Conservation (phyloP, 2,888 invertebrate genomes). For the Sepiola atlantica region DNA sequence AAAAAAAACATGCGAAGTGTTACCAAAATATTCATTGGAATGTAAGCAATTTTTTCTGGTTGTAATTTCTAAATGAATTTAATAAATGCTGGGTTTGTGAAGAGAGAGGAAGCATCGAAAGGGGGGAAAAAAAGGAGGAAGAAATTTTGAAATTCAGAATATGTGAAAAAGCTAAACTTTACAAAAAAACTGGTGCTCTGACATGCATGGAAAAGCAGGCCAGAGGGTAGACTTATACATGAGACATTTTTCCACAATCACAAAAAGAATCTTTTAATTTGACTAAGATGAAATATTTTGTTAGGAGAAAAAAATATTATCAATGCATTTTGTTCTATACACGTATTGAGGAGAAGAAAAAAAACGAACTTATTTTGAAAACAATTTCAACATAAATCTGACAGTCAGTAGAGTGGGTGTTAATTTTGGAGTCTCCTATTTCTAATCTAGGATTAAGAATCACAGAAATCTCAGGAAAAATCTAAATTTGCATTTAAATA, state of each 20-base stretch:
- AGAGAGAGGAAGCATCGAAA: not conserved
- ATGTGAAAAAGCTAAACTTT: not conserved
- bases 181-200: not conserved
- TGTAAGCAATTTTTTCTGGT: not conserved
- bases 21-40: not conserved
- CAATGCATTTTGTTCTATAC: no score
- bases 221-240: not conserved
- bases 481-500: no score
- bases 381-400: no score
- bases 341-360: no score
- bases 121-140: no score
- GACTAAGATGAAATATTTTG: no score
- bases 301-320: no score
- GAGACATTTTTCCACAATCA: not conserved
- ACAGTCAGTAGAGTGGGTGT: no score
- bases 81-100: not conserved
- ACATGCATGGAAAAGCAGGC: not conserved
- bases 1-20: not conserved
- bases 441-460: no score
- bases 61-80: not conserved
- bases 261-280: not conserved
- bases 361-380: no score
- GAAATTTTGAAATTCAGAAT: not conserved
- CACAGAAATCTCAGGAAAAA: no score
- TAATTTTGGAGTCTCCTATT: no score